Conservation (phyloP, 1,140 invertebrate genomes). For the Globodera rostochiensis region DNA sequence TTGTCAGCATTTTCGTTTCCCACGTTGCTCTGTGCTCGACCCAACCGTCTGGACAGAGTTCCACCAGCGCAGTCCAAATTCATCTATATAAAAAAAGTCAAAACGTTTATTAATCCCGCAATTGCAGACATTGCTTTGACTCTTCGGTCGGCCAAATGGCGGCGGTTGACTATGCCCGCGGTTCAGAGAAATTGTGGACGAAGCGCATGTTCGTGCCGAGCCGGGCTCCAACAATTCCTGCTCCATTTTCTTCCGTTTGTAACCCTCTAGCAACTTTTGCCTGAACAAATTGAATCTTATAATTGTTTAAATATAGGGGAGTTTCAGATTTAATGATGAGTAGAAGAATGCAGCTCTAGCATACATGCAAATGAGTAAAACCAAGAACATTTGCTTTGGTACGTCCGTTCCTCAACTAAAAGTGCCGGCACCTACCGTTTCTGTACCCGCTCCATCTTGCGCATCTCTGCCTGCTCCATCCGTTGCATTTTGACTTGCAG, state of each 20-base stretch:
- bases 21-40: constrained; percentile 50
- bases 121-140: constrained; percentile 57
- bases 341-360: too few relatives aligned
- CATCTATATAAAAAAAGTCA: constrained; percentile 48
- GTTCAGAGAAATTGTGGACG: constrained; percentile 56
- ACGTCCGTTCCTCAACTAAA: too few relatives aligned
- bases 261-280: constrained; percentile 62
- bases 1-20: constrained; percentile 9
- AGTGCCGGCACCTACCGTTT: constrained; percentile 42
- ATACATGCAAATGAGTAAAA: too few relatives aligned
- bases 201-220: constrained; percentile 38
- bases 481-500: constrained; percentile 81
- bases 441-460: constrained; percentile 72
- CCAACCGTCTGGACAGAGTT: constrained; percentile 28
- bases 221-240: constrained; percentile 59
- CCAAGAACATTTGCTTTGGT: too few relatives aligned
- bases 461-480: constrained; percentile 88
- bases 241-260: constrained; percentile 65
- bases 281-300: constrained; percentile 38
- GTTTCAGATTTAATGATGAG: too few relatives aligned
- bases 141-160: constrained; percentile 64
- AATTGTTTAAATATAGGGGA: too few relatives aligned
- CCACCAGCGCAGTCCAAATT: constrained; percentile 25
- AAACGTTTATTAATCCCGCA: not conserved
- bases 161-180: constrained; percentile 57